Percentiles rank a stretch among this genome's conserved stretches.
Conservation (phyloP, 23 tunicate genomes). For the Diplosoma virens region DNA sequence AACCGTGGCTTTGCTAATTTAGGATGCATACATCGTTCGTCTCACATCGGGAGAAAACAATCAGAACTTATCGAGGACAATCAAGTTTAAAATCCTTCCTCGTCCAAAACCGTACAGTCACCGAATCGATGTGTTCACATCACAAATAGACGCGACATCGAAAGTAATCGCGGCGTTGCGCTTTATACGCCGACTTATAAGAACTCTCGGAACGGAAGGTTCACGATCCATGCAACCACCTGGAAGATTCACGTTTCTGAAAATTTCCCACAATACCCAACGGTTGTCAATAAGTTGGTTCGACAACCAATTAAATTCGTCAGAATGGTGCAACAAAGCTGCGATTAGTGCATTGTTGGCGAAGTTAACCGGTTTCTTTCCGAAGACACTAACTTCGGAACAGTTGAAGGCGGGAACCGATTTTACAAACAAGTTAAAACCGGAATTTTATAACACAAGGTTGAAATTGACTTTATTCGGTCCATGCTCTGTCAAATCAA, state of each 20-base stretch:
- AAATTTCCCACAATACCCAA: not conserved
- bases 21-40: too few relatives aligned
- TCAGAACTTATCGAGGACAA: too few relatives aligned
- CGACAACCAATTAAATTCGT: slow-evolving; percentile 29
- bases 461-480: slow-evolving; percentile 47
- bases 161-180: too few relatives aligned
- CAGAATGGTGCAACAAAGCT: slow-evolving; percentile 7
- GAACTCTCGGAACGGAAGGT: too few relatives aligned
- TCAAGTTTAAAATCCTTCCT: too few relatives aligned
- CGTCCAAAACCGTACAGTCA: too few relatives aligned
- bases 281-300: slow-evolving; percentile 57
- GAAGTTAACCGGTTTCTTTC: slow-evolving; percentile 39
- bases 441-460: slow-evolving; percentile 34
- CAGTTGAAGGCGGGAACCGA: not conserved
- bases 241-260: slow-evolving; percentile 47
- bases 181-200: too few relatives aligned
- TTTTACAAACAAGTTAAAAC: slow-evolving; percentile 12
- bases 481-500: slow-evolving; percentile 38
- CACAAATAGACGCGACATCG: too few relatives aligned
- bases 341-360: not conserved
- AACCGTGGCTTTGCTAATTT: too few relatives aligned
- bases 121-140: too few relatives aligned
- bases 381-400: slow-evolving; percentile 9
- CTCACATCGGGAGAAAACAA: too few relatives aligned
- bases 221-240: slow-evolving; percentile 36